phyloP scores from a whole-genome alignment of 2,888 invertebrate genomes.

The Conus canariensis region DNA sequence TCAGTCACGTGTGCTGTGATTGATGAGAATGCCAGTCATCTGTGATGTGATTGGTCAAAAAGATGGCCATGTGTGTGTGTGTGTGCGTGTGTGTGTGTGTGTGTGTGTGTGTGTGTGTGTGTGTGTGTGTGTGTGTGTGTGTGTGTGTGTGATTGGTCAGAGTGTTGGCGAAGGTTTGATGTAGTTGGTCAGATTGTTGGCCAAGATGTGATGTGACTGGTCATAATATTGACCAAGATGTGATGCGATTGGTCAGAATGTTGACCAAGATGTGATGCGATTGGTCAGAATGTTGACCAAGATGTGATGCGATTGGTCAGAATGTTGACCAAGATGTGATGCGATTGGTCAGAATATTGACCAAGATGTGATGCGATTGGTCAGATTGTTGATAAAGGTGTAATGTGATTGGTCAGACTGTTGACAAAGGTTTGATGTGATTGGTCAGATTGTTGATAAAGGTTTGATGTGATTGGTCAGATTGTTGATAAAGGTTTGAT shows the following conservation, averaged over 20 bases:
- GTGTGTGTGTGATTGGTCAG: constrained; percentile 4
- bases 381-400: not conserved
- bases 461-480: too few species aligned
- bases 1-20: too few species aligned
- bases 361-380: not conserved
- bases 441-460: too few species aligned
- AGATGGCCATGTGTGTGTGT: too few species aligned
- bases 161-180: not conserved
- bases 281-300: not conserved
- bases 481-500: too few species aligned
- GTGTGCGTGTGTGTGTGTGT: constrained; percentile 16
- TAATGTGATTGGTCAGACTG: not conserved
- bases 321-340: not conserved
- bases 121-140: constrained; percentile 30
- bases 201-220: too few species aligned
- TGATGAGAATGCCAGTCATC: not conserved
- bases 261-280: too few species aligned
- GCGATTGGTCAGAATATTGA: not conserved
- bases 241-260: too few species aligned
- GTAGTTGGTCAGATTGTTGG: not conserved
- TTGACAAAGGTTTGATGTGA: not conserved
- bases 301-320: not conserved
- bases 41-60: not conserved
- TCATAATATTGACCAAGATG: too few species aligned
- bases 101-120: constrained; percentile 31